Evolutionary conservation across 2,888 invertebrate species (phyloP).

Genomic region (Caenorhabditis zanzibari): DNA sequence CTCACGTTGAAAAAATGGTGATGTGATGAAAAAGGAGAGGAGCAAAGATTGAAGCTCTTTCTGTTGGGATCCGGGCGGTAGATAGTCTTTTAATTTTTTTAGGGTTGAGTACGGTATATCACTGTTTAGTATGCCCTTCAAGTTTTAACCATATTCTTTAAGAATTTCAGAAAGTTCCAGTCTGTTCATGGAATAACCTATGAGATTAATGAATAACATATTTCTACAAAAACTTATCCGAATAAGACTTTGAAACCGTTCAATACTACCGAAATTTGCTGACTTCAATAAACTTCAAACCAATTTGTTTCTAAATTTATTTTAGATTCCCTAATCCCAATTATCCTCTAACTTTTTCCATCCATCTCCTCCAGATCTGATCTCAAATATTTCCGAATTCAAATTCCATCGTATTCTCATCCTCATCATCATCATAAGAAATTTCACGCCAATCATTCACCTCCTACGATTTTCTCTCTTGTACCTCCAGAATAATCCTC

Average conservation of each 20-base stretch:
- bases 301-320: no score
- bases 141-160: no score
- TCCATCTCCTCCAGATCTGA: background rate
- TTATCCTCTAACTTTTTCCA: no score
- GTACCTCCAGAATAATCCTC: constrained; percentile 43
- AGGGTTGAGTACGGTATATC: background rate
- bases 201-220: no score
- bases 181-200: no score
- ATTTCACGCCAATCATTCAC: constrained; percentile 46
- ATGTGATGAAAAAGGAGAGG: constrained; percentile 14
- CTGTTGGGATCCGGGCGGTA: background rate
- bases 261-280: no score
- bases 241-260: no score
- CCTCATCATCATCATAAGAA: constrained; percentile 17
- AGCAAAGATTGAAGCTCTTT: background rate
- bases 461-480: background rate
- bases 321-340: no score
- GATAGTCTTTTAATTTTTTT: background rate
- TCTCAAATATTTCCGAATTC: background rate
- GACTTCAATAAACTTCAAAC: no score
- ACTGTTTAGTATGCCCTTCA: no score
- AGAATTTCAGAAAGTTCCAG: no score
- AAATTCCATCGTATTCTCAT: background rate
- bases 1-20: constrained; percentile 28
- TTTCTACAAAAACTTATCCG: no score